These are phyloP conservation scores for Pammene fasciana DNA, from an alignment of 2,888 invertebrate genomes.

Conservation along the genomic window DNA sequence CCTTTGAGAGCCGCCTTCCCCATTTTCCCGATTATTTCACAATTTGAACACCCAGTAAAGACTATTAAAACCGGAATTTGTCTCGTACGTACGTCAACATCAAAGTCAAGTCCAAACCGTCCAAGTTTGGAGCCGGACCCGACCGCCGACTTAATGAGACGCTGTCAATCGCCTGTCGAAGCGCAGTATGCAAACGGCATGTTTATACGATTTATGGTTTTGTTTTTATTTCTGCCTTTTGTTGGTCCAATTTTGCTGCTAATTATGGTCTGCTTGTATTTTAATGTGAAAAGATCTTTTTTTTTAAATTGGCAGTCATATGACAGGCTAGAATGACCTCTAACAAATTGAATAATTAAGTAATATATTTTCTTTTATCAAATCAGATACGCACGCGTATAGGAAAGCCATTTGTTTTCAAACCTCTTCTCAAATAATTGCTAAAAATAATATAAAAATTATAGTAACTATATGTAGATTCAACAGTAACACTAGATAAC, in stretches of 20 bases:
- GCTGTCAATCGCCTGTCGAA: conserved; percentile 70
- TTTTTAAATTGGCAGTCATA: background rate
- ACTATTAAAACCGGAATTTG: conserved; percentile 1
- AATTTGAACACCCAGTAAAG: no score
- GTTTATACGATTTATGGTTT: conserved; percentile 20
- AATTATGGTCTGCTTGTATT: conserved; percentile 6
- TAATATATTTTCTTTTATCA: no score
- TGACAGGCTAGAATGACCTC: background rate
- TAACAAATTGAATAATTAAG: background rate
- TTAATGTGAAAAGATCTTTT: background rate
- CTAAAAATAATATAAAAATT: no score
- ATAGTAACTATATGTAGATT: no score
- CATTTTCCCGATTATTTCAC: no score
- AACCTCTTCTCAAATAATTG: no score
- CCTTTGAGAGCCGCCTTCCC: no score
- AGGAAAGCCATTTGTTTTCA: no score
- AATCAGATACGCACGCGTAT: no score
- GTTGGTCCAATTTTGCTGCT: conserved; percentile 22
- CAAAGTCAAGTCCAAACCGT: conserved; percentile 15
- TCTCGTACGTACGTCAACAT: conserved; percentile 9
- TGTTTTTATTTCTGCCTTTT: conserved; percentile 33
- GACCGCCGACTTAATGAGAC: conserved; percentile 64
- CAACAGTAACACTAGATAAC: no score
- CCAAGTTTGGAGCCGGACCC: conserved; percentile 8
- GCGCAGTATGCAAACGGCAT: conserved; percentile 50